These are phyloP conservation scores for Oryctes rhinoceros DNA, from an alignment of 1,140 invertebrate genomes.

Conservation along the genomic window DNA sequence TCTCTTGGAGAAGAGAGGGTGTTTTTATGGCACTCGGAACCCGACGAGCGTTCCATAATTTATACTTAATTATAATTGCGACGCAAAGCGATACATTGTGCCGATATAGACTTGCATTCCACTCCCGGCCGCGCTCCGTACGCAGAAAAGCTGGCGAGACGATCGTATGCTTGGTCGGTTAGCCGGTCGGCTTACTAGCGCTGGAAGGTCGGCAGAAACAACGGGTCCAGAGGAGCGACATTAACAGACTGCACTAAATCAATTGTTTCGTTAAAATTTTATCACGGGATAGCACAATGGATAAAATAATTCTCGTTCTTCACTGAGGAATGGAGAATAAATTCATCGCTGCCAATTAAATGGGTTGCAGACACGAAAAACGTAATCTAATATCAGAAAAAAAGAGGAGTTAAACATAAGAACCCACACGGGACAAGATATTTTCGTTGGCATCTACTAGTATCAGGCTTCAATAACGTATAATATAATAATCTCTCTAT, in stretches of 20 bases:
- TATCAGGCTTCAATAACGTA: too few species aligned
- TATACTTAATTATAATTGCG: conserved; percentile 38
- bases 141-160: not conserved
- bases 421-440: too few species aligned
- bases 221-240: not conserved
- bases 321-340: not conserved
- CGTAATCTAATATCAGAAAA: not conserved
- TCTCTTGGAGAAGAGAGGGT: conserved; percentile 4
- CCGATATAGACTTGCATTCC: conserved; percentile 30
- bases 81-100: conserved; percentile 8
- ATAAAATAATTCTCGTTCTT: conserved; percentile 29
- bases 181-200: not conserved
- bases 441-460: too few species aligned
- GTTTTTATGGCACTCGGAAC: conserved; percentile 21
- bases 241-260: conserved; percentile 26
- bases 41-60: conserved; percentile 21
- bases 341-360: conserved; percentile 18
- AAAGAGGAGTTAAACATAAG: not conserved
- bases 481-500: too few species aligned
- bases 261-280: conserved; percentile 37
- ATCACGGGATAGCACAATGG: not conserved
- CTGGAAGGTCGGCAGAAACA: not conserved
- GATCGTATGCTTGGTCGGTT: not conserved
- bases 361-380: not conserved
- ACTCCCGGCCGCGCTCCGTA: not conserved